Evolutionary conservation across 2,797 vertebrate species (phyloP).

Genomic region (Leuciscus waleckii): DNA sequence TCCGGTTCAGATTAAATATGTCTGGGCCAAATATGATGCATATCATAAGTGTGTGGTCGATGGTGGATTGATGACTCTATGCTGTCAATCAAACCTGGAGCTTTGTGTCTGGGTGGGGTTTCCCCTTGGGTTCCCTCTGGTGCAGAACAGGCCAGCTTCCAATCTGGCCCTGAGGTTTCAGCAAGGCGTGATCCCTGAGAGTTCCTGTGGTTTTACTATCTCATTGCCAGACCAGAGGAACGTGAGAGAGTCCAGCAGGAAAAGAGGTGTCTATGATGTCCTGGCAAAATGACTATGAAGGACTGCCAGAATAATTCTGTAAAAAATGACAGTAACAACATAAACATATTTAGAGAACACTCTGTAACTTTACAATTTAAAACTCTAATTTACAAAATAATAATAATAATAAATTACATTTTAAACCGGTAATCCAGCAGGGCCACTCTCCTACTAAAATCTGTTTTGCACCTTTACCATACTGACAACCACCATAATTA

Average conservation of each 20-base stretch:
- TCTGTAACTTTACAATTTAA: neutral
- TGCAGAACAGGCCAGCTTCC: neutral
- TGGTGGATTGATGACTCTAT: neutral
- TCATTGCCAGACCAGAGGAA: constrained; percentile 72
- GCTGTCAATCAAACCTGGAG: constrained; percentile 16
- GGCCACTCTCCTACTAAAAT: too few species aligned
- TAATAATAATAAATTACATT: too few species aligned
- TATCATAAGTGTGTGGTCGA: constrained; percentile 3
- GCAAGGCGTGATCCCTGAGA: constrained; percentile 64
- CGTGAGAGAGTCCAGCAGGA: constrained; percentile 64
- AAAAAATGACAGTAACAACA: neutral
- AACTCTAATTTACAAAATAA: too few species aligned
- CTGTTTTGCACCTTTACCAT: too few species aligned
- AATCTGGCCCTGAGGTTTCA: constrained; percentile 41
- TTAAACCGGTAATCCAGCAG: too few species aligned
- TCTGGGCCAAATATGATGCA: constrained; percentile 19
- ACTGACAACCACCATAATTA: too few species aligned
- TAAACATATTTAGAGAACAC: neutral
- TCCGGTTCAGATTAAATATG: constrained; percentile 6
- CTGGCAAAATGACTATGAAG: neutral
- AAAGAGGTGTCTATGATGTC: constrained; percentile 63
- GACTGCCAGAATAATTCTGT: neutral
- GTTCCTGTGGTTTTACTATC: constrained; percentile 68
- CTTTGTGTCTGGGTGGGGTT: constrained; percentile 24
- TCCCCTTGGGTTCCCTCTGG: neutral